A percentile compares a stretch with the other conserved stretches of the same genome.
These are phyloP conservation scores for Steatocranus sp. DNA, from an alignment of 2,797 vertebrate genomes.

Conservation along the genomic window DNA sequence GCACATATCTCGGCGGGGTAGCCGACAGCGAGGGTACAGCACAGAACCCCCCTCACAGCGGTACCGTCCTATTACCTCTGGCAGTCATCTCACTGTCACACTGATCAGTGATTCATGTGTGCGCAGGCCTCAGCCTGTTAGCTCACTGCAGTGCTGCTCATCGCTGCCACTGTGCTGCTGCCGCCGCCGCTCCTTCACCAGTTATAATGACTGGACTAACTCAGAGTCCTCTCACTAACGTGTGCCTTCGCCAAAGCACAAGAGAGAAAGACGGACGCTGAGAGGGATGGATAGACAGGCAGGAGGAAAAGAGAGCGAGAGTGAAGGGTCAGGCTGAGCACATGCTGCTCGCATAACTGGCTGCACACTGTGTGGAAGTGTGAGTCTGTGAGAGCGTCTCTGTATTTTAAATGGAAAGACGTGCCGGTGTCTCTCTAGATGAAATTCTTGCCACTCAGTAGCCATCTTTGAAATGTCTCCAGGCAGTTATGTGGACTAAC, in stretches of 20 bases:
- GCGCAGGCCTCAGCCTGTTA: constrained; percentile 54
- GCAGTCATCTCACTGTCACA: constrained; percentile 71
- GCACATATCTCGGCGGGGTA: constrained; percentile 41
- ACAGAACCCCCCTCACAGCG: constrained; percentile 42
- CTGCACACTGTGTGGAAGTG: constrained; percentile 32
- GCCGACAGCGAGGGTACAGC: constrained; percentile 40
- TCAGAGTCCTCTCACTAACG: constrained; percentile 18
- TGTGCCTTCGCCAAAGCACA: not conserved
- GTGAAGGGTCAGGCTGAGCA: constrained; percentile 53
- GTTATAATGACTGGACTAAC: constrained; percentile 65
- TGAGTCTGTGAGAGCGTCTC: constrained; percentile 12
- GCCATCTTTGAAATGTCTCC: not conserved
- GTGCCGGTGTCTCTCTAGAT: not conserved
- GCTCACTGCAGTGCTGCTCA: constrained; percentile 51
- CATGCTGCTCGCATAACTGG: constrained; percentile 51
- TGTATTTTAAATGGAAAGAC: not conserved
- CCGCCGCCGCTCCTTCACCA: not conserved
- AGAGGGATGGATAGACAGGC: constrained; percentile 45
- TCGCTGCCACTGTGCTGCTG: constrained; percentile 18
- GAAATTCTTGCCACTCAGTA: not conserved
- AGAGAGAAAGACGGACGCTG: constrained; percentile 23
- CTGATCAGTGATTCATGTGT: constrained; percentile 73
- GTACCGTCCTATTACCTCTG: constrained; percentile 65
- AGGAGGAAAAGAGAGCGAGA: constrained; percentile 23
- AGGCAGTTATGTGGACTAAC: not conserved